These are phyloP conservation scores for Bradypodion ventrale DNA, from an alignment of 2,797 vertebrate species.

Conservation along the genomic window DNA sequence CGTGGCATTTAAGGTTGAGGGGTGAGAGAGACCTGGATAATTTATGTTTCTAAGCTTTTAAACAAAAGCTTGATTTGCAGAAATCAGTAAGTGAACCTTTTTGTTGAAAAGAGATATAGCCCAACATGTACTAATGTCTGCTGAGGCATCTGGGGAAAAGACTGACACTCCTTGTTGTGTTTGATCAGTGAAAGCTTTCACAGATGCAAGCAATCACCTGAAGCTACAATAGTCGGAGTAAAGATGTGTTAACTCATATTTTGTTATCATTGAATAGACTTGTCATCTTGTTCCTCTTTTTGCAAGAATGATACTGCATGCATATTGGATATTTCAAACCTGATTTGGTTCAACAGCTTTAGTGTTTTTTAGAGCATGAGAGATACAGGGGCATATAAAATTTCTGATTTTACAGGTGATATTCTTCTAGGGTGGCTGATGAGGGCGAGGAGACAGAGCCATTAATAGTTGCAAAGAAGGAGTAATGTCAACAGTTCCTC, in stretches of 20 bases:
- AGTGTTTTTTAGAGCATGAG: background rate
- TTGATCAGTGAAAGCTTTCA: background rate
- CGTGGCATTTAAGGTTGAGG: background rate
- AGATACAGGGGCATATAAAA: background rate
- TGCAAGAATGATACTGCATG: background rate
- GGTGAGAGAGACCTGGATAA: background rate
- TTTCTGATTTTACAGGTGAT: background rate
- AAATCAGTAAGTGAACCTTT: background rate
- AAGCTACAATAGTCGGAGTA: background rate
- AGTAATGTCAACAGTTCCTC: background rate
- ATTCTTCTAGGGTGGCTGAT: background rate
- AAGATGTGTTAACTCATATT: background rate
- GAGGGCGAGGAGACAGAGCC: background rate
- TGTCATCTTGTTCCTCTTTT: background rate
- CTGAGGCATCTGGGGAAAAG: background rate
- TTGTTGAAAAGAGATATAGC: background rate
- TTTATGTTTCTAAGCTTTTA: background rate
- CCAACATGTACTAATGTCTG: background rate
- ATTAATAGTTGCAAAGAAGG: background rate
- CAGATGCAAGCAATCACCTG: background rate
- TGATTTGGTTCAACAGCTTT: background rate
- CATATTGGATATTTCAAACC: background rate
- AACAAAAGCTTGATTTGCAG: background rate
- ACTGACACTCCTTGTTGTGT: background rate
- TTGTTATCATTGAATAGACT: background rate